Evolutionary conservation across 2,888 invertebrate species (phyloP), one percentile per base, ranked within the genome.

Genomic region (Scaeva pyrastri): DNA sequence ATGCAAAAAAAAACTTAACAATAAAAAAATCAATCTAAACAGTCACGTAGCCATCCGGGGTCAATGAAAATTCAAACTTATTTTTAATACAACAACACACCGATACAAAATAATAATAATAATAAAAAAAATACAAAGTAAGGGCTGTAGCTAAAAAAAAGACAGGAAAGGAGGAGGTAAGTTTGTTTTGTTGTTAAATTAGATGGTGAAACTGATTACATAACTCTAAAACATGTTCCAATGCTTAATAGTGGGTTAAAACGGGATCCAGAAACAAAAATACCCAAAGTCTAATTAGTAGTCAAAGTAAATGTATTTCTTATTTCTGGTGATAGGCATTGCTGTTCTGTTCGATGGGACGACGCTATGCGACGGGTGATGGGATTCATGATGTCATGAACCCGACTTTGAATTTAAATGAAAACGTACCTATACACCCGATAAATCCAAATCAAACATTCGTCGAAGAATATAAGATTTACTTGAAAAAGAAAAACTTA

Each of bases 31-130:
- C 21, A 66, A 48, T 64, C 19, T 66, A 41, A 78, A 74, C 43
- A 43, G 70, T 78, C 78, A 83, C 83, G 78, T 83, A 83, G 70
- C n/a, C 74, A 70, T 56, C 55, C 64, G 70, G 64, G 78, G 83
- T 77, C 78, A 83, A 78, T 62, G 60, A 26, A 72, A 76, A 72
- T 26, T 50, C 16, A 43, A 58, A 23, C 36, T 64, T 36, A 36
- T 45, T 36, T 12, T 8, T 12, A 52, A 26, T 21, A 14, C 11
- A 31, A 31, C 3, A 31, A 31, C 31, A 8, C 8, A 31, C 31
- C 31, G 4, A 50, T 2, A 36, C 39, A 36, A 12, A 11, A 36
- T n/a, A n/a, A n/a, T n/a, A n/a, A n/a, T n/a, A 16, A 36, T 5
- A 19, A 19, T 31, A 64, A 45, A 45, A n/a, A n/a, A n/a, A n/a